Evolutionary conservation across 1,140 invertebrate genomes (phyloP).

Genomic region (Matsumurasca onukii): DNA sequence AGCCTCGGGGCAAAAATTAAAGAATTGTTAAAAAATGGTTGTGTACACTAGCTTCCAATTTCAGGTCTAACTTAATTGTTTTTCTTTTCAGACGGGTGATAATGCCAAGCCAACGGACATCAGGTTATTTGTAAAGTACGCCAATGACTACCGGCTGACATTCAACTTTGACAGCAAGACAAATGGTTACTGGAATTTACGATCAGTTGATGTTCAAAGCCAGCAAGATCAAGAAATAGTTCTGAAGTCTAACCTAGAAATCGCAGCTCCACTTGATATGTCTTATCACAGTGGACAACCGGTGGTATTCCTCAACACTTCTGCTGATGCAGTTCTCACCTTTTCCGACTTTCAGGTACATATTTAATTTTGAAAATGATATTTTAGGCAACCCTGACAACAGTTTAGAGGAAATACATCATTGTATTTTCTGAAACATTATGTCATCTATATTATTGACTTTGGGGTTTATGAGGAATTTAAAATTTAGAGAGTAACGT

Average conservation of each 20-base stretch:
- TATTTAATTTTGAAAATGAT: too few species aligned
- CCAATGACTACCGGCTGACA: not conserved
- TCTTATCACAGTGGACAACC: not conserved
- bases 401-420: too few species aligned
- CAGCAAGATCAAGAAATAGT: not conserved
- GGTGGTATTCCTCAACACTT: not conserved
- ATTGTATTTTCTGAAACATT: too few species aligned
- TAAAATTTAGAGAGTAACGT: too few species aligned
- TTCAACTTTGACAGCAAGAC: constrained; percentile 17
- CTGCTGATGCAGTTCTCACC: not conserved
- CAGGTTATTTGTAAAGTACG: not conserved
- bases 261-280: not conserved
- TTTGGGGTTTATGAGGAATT: too few species aligned
- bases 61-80: constrained; percentile 1
- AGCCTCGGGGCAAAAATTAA: too few species aligned
- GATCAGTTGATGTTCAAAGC: not conserved
- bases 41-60: too few species aligned
- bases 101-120: not conserved
- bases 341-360: constrained; percentile 8
- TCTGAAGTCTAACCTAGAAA: not conserved
- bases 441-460: too few species aligned
- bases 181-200: constrained; percentile 3
- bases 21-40: too few species aligned
- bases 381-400: too few species aligned
- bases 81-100: constrained; percentile 28